phyloP scores from a whole-genome alignment of 2,888 invertebrate genomes.

The Cosmorhoe ocellata region DNA sequence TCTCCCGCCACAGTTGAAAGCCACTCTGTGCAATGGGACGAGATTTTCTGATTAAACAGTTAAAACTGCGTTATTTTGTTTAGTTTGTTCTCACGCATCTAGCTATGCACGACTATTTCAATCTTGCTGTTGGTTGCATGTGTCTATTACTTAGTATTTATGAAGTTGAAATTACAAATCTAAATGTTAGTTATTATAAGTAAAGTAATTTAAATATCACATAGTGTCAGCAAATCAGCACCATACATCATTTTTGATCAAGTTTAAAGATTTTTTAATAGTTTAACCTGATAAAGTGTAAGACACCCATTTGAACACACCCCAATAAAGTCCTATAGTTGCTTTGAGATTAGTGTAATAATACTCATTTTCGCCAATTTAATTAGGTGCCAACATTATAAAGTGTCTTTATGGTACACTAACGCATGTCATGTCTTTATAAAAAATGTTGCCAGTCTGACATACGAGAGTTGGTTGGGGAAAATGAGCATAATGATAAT shows the following conservation, averaged over 20 bases:
- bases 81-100: constrained; percentile 78
- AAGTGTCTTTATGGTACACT: too few relatives aligned
- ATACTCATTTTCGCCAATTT: constrained; percentile 7
- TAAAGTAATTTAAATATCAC: constrained; percentile 67
- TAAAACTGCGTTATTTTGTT: constrained; percentile 64
- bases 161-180: constrained; percentile 56
- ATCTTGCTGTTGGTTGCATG: constrained; percentile 80
- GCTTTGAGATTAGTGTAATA: constrained; percentile 45
- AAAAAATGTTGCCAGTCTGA: neutral
- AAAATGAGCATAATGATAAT: constrained; percentile 34
- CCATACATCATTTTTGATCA: constrained; percentile 74
- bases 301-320: constrained; percentile 55
- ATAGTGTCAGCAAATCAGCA: constrained; percentile 78
- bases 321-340: constrained; percentile 47
- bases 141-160: constrained; percentile 60
- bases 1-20: constrained; percentile 46
- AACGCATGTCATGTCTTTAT: too few relatives aligned
- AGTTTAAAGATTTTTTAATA: constrained; percentile 62
- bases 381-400: too few relatives aligned
- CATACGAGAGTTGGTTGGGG: neutral
- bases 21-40: constrained; percentile 50
- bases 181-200: constrained; percentile 73
- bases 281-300: constrained; percentile 72
- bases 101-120: constrained; percentile 79
- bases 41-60: constrained; percentile 56